These are phyloP conservation scores for Sander vitreus DNA, from an alignment of 2,113 vertebrate genomes.

Conservation along the genomic window DNA sequence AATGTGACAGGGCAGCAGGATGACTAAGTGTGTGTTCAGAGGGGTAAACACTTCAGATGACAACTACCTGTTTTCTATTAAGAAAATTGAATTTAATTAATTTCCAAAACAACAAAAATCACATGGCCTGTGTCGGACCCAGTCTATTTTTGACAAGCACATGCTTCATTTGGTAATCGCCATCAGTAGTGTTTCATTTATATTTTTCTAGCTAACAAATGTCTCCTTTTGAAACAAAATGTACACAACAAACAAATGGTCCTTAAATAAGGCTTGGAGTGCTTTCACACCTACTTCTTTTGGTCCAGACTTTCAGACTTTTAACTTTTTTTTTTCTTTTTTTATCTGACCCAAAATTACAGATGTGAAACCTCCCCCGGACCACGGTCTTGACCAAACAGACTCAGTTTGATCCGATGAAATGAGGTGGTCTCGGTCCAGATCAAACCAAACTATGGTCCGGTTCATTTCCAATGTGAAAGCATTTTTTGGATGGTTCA, in stretches of 20 bases:
- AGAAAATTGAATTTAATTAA: not conserved
- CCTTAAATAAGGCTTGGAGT: not conserved
- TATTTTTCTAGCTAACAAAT: not conserved
- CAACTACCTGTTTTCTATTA: slow-evolving; percentile 3
- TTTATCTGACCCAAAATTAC: not conserved
- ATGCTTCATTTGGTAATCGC: not conserved
- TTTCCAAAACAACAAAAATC: not conserved
- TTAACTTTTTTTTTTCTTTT: too few relatives aligned
- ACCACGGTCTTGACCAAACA: not conserved
- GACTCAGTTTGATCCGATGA: not conserved
- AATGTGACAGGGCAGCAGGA: not conserved
- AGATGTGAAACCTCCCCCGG: not conserved
- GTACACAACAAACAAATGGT: not conserved
- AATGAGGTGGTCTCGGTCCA: not conserved
- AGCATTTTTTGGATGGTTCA: not conserved
- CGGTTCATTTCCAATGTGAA: not conserved
- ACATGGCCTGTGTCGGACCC: not conserved
- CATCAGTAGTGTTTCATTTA: not conserved
- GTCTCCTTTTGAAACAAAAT: not conserved
- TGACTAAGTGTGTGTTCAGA: slow-evolving; percentile 20
- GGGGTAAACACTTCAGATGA: slow-evolving; percentile 20
- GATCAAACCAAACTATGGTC: not conserved
- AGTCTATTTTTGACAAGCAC: not conserved
- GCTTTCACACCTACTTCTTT: not conserved
- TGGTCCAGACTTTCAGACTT: not conserved